phyloP scores from a whole-genome alignment of 1,140 invertebrate species.

The Holcopasites calliopsidis region DNA sequence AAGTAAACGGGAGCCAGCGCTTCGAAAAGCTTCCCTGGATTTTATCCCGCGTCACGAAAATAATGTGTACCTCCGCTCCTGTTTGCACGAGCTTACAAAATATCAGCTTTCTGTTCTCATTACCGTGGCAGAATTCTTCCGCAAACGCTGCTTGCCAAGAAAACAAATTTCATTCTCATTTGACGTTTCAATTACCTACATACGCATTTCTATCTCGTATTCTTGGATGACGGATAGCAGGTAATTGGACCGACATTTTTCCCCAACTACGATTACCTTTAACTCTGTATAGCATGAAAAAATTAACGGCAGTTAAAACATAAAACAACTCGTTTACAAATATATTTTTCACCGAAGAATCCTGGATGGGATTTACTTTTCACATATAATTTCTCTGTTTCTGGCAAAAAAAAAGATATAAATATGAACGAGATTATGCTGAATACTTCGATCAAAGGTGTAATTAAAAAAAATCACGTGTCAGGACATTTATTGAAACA shows the following conservation, averaged over 20 bases:
- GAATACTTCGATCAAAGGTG: too few relatives aligned
- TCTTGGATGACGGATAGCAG: constrained; percentile 18
- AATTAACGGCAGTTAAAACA: background rate
- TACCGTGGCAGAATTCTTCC: background rate
- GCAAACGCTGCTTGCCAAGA: too few relatives aligned
- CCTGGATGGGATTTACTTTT: too few relatives aligned
- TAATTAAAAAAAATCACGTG: background rate
- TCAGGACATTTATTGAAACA: background rate
- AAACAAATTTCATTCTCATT: background rate
- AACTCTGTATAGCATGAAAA: background rate
- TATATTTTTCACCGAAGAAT: background rate
- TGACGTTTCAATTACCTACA: background rate
- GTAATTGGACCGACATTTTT: background rate
- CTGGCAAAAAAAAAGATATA: background rate
- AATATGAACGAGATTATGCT: background rate
- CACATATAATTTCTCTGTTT: too few relatives aligned
- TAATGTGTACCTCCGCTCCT: background rate
- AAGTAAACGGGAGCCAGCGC: background rate
- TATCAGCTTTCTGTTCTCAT: background rate
- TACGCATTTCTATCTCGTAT: background rate
- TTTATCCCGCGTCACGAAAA: background rate
- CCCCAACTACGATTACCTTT: background rate
- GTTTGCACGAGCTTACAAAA: background rate
- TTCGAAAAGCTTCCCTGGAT: background rate
- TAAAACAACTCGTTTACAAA: background rate